Base-by-base conservation (phyloP, 2,113 vertebrate species). In the Grus americana region DNA sequence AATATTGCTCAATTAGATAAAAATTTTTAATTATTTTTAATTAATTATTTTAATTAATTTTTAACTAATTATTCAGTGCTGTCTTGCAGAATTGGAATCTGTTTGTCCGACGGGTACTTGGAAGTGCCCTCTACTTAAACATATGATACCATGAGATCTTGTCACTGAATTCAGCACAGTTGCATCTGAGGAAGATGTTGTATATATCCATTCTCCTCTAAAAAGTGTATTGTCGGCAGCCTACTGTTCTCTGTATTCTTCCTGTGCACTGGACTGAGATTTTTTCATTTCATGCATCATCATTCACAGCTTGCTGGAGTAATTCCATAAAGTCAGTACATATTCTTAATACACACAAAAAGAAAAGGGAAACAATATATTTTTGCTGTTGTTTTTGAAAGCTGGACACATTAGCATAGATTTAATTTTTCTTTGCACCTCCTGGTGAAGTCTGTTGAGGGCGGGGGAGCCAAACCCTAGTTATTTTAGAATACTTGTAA, bases 281-380 rank as follows among this genome's bases (percentile, higher is more conserved):
- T 91, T 96, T 97, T 94, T 95, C 92, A 97, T 97, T 97, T 97
- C 94, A 97, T 97, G 91, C 94, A 96, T 95, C 83, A 83, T 94
- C 88, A 91, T 97, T 97, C 88, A 81, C 91, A 92, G 61, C 96
- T 91, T 97, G 92, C 88, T 89, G 80, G 47, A 93, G 68, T 89
- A 95, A 96, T 96, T 95, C 95, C 73, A 54, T 86, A 9, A 96
- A 96, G 92, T 90, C 63, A 36, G 74, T 83, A 94, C 92, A 83
- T 82, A 94, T 75, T 86, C 86, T 70, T 94, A 92, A 95, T 32
- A 89, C 80, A 93, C 71, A 88, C 46, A 76, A 93, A 93, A 34
- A 91, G 72, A 75, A 92, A 44, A 85, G 34, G 65, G 13, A 93
- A 73, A 73, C 73, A 93, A 54, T 54, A 32, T 47, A 29, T 85